These are phyloP conservation scores for Sipha maydis DNA, from an alignment of 2,888 invertebrate genomes.

Conservation along the genomic window DNA sequence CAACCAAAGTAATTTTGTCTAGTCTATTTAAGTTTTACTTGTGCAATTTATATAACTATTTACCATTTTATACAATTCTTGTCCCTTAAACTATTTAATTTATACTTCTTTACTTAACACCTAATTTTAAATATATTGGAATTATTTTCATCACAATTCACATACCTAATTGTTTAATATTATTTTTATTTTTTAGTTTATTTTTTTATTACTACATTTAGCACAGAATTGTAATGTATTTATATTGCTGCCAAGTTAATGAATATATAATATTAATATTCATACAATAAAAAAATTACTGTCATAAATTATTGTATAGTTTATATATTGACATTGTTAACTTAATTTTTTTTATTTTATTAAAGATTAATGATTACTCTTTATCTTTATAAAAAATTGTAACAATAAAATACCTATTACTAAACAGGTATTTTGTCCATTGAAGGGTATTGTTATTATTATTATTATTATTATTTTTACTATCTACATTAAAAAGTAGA, in stretches of 20 bases:
- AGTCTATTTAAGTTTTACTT: constrained; percentile 40
- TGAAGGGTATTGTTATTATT: not conserved
- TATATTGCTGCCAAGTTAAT: not conserved
- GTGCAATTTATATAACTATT: constrained; percentile 37
- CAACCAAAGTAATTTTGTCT: constrained; percentile 53
- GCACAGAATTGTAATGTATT: not conserved
- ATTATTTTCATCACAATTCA: constrained; percentile 13
- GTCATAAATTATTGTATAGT: not conserved
- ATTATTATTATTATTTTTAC: not conserved
- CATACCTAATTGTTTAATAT: not conserved
- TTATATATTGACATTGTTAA: constrained; percentile 8
- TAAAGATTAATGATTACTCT: not conserved
- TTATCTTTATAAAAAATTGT: not conserved
- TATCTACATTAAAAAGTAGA: constrained; percentile 22
- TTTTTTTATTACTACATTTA: not conserved
- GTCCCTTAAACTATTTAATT: constrained; percentile 1
- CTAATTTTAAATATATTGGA: not conserved
- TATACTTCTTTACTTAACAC: constrained; percentile 19
- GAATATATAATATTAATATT: not conserved
- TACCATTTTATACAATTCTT: constrained; percentile 15
- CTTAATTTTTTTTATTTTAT: not conserved
- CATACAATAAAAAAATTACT: not conserved
- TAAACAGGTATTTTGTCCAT: constrained; percentile 5
- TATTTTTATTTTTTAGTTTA: not conserved
- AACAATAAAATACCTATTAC: not conserved